Base-by-base conservation (phyloP, 23 tunicate genomes). In the Clavelina lepadiformis region DNA sequence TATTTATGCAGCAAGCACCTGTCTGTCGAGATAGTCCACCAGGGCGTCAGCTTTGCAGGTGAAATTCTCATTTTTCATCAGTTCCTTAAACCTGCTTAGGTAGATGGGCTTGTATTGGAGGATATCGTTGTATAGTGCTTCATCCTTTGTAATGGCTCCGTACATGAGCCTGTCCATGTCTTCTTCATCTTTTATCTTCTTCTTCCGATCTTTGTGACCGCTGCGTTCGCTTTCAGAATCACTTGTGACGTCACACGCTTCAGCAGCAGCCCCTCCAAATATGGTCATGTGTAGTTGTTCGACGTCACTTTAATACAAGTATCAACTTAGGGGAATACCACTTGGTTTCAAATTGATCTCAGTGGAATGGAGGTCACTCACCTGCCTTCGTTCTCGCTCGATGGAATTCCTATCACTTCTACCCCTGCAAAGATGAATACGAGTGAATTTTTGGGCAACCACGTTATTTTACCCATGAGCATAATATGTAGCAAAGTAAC, bases 221-320 rank as follows among this genome's bases (percentile, higher is more conserved):
- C n/a, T n/a, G n/a, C n/a, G n/a, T n/a, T n/a, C n/a, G n/a, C n/a
- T n/a, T n/a, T n/a, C n/a, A n/a, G n/a, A n/a, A n/a, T n/a, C n/a
- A n/a, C n/a, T n/a, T n/a, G n/a, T 63, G 3, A 3, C 51, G 50
- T 63, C 72, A 66, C 57, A 23, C 23, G 68, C 37, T 35, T 63
- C 68, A 29, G 32, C 35, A 25, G 36, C 35, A 5, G 11, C 35
- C 15, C 28, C 56, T 3, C n/a, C 57, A 46, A 66, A 66, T 20
- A 66, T 13, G 6, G 72, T 66, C 34, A 21, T 28, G 35, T 66
- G 72, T 3, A 66, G 34, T 7, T 24, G 36, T 46, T 66, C 72
- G 3, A 66, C 56, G 35, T 66, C 72, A 46, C 72, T 66, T n/a
- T 5, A 36, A 22, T 6, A 35, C 37, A 37, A 63, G 7, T 23